These are phyloP conservation scores for Holotrichia oblita DNA, from an alignment of 1,140 invertebrate species.

Conservation along the genomic window DNA sequence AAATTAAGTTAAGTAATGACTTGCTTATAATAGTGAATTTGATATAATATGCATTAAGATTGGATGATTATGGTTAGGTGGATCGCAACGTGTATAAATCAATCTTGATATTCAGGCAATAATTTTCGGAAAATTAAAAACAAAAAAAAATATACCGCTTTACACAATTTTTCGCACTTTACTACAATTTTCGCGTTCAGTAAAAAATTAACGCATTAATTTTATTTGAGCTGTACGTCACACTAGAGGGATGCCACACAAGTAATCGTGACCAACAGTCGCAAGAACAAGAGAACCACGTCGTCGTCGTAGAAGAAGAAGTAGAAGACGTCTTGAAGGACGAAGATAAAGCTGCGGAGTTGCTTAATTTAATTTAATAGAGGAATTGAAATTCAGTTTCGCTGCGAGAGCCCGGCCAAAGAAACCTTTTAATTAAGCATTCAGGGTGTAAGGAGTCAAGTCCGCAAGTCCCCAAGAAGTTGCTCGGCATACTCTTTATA, in stretches of 20 bases:
- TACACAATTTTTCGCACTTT: too few species aligned
- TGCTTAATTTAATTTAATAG: conserved; percentile 40
- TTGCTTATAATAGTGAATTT: too few species aligned
- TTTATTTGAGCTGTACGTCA: background rate
- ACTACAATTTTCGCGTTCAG: background rate
- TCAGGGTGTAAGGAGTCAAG: conserved; percentile 46
- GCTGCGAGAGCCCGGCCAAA: conserved; percentile 25
- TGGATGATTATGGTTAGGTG: too few species aligned
- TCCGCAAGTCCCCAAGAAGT: conserved; percentile 46
- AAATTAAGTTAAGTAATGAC: too few species aligned
- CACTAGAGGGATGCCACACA: background rate
- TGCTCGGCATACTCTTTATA: conserved; percentile 52
- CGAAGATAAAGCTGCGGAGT: conserved; percentile 26
- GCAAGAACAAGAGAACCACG: background rate
- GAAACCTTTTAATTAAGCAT: conserved; percentile 54
- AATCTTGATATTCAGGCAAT: too few species aligned
- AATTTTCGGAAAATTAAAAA: too few species aligned
- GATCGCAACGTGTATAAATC: too few species aligned
- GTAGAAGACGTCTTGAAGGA: conserved; percentile 14
- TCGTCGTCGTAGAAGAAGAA: background rate
- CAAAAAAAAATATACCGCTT: too few species aligned
- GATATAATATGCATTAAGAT: too few species aligned
- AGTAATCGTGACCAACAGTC: background rate
- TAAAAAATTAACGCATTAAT: conserved; percentile 9
- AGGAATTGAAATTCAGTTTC: conserved; percentile 34